Conservation (phyloP, 2,113 vertebrate genomes). For the Thermophis baileyi region DNA sequence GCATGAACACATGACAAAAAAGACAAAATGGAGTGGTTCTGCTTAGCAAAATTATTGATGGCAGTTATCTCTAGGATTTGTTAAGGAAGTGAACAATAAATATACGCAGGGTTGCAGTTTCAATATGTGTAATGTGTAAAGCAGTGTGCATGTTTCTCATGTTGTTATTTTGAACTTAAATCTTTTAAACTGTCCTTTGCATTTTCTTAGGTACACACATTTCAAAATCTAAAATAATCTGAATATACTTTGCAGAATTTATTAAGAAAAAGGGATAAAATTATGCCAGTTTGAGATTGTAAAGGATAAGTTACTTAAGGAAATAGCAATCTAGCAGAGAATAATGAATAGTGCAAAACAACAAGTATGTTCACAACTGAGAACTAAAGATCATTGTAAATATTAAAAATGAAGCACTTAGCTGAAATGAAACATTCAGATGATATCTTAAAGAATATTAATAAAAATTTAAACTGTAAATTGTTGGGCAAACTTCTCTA, state of each 20-base stretch:
- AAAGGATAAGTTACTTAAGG: neutral
- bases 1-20: neutral
- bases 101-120: too few species aligned
- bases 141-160: neutral
- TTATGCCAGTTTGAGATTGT: conserved; percentile 20
- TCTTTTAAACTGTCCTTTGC: neutral
- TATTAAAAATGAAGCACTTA: neutral
- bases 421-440: neutral
- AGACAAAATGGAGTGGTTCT: neutral
- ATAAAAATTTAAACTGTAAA: neutral
- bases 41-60: neutral
- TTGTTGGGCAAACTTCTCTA: neutral
- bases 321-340: conserved; percentile 5
- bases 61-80: neutral
- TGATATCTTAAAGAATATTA: neutral
- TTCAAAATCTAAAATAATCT: conserved; percentile 35
- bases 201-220: neutral
- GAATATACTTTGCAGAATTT: conserved; percentile 1
- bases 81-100: neutral
- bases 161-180: neutral
- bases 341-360: neutral
- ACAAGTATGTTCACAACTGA: neutral
- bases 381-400: neutral
- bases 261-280: conserved; percentile 1
- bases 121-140: neutral